A percentile compares a stretch with the other conserved stretches of the same genome.
These are phyloP conservation scores for Teleogryllus oceanicus DNA, from an alignment of 2,888 invertebrate genomes.

Conservation along the genomic window DNA sequence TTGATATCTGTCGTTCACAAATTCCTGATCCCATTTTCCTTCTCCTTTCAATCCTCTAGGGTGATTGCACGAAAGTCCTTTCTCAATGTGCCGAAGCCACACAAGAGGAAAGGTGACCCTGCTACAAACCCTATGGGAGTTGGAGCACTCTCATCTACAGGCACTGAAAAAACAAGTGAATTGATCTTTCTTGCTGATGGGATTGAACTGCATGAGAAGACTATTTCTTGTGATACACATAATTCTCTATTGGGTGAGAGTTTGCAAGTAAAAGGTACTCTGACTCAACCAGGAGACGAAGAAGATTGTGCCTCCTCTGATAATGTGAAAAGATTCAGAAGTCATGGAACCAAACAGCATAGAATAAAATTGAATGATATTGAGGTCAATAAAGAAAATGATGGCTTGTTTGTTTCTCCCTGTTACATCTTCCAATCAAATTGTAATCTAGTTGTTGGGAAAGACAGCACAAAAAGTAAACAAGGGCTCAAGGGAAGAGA, in stretches of 20 bases:
- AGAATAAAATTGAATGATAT: slow-evolving; percentile 46
- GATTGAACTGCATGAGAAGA: too few species aligned
- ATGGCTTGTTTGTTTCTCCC: slow-evolving; percentile 45
- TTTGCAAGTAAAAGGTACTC: too few species aligned
- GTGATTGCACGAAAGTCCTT: background rate
- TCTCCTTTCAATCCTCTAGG: slow-evolving; percentile 24
- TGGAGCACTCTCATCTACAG: too few species aligned
- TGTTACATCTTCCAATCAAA: slow-evolving; percentile 37
- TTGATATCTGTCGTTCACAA: too few species aligned
- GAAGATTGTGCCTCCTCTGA: too few species aligned
- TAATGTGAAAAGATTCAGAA: background rate
- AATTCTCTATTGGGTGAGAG: too few species aligned
- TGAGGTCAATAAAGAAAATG: slow-evolving; percentile 44
- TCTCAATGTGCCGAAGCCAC: background rate
- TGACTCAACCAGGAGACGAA: too few species aligned
- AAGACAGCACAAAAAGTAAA: slow-evolving; percentile 38
- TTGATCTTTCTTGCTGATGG: too few species aligned
- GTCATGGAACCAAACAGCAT: background rate
- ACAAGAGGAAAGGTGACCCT: background rate
- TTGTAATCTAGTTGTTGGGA: slow-evolving; percentile 43
- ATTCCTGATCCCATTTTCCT: slow-evolving; percentile 24
- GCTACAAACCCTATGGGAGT: too few species aligned
- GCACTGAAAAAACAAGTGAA: too few species aligned
- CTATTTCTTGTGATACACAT: too few species aligned
- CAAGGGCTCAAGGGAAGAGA: background rate